Base-by-base conservation (phyloP, 2,888 invertebrate species). In the Orthonychiurus folsomi region DNA sequence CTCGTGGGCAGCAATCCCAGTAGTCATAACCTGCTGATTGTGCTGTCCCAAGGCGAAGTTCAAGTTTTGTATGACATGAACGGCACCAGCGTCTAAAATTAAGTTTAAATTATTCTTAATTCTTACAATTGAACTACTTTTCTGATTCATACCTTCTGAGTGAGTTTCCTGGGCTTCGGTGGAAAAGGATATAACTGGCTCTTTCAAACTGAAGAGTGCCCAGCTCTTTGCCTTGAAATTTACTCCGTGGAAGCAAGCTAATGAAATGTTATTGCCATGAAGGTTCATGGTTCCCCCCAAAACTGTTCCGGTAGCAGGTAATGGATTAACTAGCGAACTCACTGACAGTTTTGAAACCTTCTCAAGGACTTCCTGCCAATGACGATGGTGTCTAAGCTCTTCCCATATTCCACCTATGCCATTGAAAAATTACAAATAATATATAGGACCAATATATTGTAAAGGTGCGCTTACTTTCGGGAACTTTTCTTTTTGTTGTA, bases 161-260 rank as follows among this genome's bases (percentile, higher is more conserved):
- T 86, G 85, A 59, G 87, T 83, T 76, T 93, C 90, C 77, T 93
- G 92, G 0, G 94, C 93, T 77, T 94, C 93, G 0, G 93, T 92
- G 20, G 91, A 87, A 78, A 94, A 94, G 74, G 88, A 89, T 70
- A 94, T 92, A 75, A 87, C 88, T 0, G 94, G 94, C 74, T 95
- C 92, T 76, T 89, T 88, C 68, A 96, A 81, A 73, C 92, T 93
- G 78, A 96, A 96, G 68, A 96, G 78, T 3, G 94, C 95, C 95
- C 96, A 96, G 1, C 90, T 91, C 79, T 94, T 94, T 62, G 93
- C 86, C 73, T 93, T 92, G 78, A 96, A 93, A 79, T 95, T 95
- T 76, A 93, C 90, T 47, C 96, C 96, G 78, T 96, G 94, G 82
- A 96, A 96, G 78, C 96, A 96, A 2, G 94, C 95, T 69, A 96